A percentile compares a stretch with the other conserved stretches of the same genome.
Evolutionary conservation across 2,888 invertebrate genomes (phyloP).

Genomic region (Agrotis segetum): DNA sequence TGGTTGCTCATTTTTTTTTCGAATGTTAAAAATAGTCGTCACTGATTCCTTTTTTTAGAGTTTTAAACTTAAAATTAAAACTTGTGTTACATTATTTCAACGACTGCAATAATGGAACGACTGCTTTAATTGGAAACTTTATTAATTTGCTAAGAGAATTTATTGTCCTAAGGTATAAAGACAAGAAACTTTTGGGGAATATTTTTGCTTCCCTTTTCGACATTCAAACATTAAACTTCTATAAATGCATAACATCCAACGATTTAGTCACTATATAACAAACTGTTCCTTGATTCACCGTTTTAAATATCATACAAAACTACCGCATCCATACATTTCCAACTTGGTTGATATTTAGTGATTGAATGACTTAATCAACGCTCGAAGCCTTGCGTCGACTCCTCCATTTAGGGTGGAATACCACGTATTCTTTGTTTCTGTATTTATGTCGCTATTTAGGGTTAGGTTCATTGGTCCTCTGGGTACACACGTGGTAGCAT

Average conservation of each 20-base stretch:
- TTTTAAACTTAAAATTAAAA: neutral
- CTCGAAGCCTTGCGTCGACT: constrained; percentile 53
- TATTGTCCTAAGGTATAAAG: neutral
- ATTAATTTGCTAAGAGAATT: neutral
- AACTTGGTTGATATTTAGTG: constrained; percentile 24
- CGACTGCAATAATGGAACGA: no score
- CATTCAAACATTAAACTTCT: no score
- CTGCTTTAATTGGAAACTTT: neutral
- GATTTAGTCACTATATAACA: no score
- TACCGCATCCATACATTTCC: constrained; percentile 36
- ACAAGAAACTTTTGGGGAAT: neutral
- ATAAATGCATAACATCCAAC: neutral
- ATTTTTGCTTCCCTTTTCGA: neutral
- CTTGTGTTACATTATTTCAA: no score
- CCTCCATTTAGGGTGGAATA: constrained; percentile 27
- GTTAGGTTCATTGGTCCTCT: constrained; percentile 27
- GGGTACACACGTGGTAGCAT: neutral
- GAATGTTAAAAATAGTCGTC: neutral
- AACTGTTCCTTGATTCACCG: neutral
- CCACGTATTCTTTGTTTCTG: constrained; percentile 32
- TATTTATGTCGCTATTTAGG: constrained; percentile 26
- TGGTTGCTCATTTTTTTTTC: neutral
- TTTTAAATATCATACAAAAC: no score
- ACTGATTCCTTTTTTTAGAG: no score
- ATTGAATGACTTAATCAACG: constrained; percentile 59